phyloP scores from a whole-genome alignment of 2,888 invertebrate species.

The Oegoconia quadripuncta region DNA sequence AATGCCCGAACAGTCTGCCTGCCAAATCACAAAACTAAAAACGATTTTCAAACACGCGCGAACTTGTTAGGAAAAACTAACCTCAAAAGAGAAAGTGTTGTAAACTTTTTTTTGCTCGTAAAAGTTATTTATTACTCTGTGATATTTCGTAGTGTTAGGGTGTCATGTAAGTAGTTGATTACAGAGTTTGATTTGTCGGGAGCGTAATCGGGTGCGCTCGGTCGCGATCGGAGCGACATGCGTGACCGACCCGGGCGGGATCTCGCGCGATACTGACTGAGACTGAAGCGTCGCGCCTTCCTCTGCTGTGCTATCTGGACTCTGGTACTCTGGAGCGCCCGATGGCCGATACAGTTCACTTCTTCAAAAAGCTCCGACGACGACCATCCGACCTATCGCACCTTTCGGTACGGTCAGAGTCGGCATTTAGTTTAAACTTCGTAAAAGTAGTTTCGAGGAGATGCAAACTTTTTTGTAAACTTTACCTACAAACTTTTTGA shows the following conservation, averaged over 20 bases:
- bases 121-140: constrained; percentile 42
- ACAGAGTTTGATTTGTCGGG: constrained; percentile 56
- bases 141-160: constrained; percentile 43
- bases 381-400: constrained; percentile 31
- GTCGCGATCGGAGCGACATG: constrained; percentile 38
- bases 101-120: constrained; percentile 13
- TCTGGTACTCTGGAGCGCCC: no score
- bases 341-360: constrained; percentile 45
- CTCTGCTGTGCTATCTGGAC: constrained; percentile 44
- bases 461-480: no score
- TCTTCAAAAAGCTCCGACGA: constrained; percentile 57
- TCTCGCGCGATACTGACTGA: constrained; percentile 64
- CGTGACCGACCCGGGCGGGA: constrained; percentile 50
- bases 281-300: constrained; percentile 16
- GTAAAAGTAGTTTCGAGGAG: not conserved
- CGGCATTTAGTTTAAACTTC: constrained; percentile 36
- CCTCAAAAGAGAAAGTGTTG: constrained; percentile 47
- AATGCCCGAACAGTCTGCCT: constrained; percentile 37
- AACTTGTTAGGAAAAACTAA: constrained; percentile 47
- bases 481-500: no score
- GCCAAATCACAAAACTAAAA: constrained; percentile 50
- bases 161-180: constrained; percentile 48
- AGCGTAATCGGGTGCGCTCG: constrained; percentile 46
- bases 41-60: constrained; percentile 35
- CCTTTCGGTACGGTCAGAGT: constrained; percentile 34